phyloP scores from a whole-genome alignment of 2,797 vertebrate species.

The Enteromius unitaeniatus region DNA sequence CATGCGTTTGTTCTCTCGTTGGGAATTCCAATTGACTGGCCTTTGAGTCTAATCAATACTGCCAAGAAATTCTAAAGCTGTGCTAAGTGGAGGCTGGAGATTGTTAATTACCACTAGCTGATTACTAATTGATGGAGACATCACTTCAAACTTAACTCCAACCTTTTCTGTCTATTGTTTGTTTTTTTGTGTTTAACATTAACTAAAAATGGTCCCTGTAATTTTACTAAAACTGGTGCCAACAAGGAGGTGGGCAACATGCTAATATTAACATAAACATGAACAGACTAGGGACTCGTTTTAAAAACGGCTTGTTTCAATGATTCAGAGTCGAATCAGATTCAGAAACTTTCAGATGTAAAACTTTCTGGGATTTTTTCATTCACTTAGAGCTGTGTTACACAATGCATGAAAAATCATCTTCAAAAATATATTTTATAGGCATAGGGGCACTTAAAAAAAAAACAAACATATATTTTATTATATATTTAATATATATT shows the following conservation, averaged over 20 bases:
- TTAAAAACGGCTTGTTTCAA: too few species aligned
- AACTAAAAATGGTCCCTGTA: background rate
- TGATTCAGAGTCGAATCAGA: too few species aligned
- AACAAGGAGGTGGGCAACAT: too few species aligned
- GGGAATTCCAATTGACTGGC: slow-evolving; percentile 54
- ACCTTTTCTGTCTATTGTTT: background rate
- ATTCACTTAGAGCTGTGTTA: too few species aligned
- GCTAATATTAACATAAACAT: too few species aligned
- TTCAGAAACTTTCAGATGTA: too few species aligned
- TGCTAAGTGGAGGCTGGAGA: slow-evolving; percentile 60
- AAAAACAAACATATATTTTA: too few species aligned
- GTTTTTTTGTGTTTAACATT: background rate
- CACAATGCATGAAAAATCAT: too few species aligned
- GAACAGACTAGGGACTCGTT: too few species aligned
- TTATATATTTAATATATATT: background rate
- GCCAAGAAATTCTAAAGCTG: slow-evolving; percentile 59
- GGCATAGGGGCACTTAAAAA: too few species aligned
- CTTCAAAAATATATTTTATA: too few species aligned
- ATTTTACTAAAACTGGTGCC: slow-evolving; percentile 14
- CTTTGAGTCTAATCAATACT: slow-evolving; percentile 63
- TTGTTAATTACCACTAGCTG: slow-evolving; percentile 70
- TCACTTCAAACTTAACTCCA: slow-evolving; percentile 39
- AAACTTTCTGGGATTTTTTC: too few species aligned
- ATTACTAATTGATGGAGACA: slow-evolving; percentile 68
- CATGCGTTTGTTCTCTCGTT: slow-evolving; percentile 4